Percentiles rank a stretch among this genome's conserved stretches.
phyloP scores from a whole-genome alignment of 2,113 vertebrate species.

The Tupaia tana region DNA sequence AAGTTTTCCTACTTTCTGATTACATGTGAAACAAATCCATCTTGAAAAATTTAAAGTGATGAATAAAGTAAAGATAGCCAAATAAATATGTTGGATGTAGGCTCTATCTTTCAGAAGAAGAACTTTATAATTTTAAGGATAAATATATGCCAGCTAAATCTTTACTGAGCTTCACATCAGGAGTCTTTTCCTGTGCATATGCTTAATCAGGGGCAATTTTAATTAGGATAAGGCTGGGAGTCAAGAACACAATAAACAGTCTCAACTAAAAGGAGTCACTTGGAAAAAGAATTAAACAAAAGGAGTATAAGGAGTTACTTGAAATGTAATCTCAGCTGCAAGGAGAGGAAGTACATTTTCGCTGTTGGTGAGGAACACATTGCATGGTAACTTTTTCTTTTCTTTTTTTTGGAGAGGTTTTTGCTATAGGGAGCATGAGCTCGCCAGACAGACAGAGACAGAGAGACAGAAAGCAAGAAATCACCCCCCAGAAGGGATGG shows the following conservation, averaged over 20 bases:
- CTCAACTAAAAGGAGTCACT: not conserved
- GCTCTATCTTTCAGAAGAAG: not conserved
- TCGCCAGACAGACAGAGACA: too few relatives aligned
- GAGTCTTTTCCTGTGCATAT: not conserved
- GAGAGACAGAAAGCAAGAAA: too few relatives aligned
- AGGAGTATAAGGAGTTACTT: not conserved
- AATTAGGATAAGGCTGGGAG: not conserved
- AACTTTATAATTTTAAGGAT: not conserved
- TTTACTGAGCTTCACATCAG: not conserved
- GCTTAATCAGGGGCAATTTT: not conserved
- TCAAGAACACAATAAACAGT: not conserved
- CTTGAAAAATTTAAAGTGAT: slow-evolving; percentile 24
- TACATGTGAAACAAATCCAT: not conserved
- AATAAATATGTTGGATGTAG: not conserved
- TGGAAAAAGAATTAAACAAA: not conserved
- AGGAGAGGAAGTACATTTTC: not conserved
- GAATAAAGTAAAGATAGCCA: not conserved
- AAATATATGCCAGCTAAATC: not conserved
- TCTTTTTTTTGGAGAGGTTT: too few relatives aligned
- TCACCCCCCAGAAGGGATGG: too few relatives aligned
- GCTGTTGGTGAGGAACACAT: not conserved
- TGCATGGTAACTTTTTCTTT: too few relatives aligned
- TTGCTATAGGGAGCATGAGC: too few relatives aligned
- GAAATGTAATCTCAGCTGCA: not conserved
- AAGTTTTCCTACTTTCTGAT: not conserved